These are phyloP conservation scores for Drosophila ohnishii DNA, from an alignment of 1,140 invertebrate genomes.

Conservation along the genomic window DNA sequence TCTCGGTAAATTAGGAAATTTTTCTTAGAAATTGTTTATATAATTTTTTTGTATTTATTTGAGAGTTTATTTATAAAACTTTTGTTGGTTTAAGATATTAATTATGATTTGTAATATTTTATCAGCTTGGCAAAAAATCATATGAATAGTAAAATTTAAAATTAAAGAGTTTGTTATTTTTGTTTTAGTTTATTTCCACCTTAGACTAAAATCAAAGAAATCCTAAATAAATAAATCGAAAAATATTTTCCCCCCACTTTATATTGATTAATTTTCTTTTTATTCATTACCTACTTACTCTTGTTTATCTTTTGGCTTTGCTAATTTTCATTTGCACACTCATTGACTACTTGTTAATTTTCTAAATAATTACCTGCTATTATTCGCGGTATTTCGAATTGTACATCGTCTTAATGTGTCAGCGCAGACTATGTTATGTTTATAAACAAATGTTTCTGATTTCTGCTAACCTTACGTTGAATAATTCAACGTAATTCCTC, in stretches of 20 bases:
- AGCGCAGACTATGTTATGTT: slow-evolving; percentile 18
- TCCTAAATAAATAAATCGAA: too few relatives aligned
- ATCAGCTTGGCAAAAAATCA: neutral
- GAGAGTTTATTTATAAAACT: too few relatives aligned
- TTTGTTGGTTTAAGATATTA: neutral
- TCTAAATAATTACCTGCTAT: slow-evolving; percentile 16
- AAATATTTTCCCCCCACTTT: neutral
- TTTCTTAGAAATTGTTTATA: neutral
- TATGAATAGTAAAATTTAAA: neutral
- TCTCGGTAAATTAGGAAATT: neutral
- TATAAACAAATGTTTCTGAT: slow-evolving; percentile 13
- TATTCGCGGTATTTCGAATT: slow-evolving; percentile 3
- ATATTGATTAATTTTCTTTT: neutral
- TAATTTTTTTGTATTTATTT: neutral
- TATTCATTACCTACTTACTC: neutral
- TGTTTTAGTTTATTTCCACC: neutral
- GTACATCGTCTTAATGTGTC: slow-evolving; percentile 15
- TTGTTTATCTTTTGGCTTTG: neutral
- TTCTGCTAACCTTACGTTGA: slow-evolving; percentile 9
- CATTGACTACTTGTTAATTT: slow-evolving; percentile 20
- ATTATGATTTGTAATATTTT: neutral
- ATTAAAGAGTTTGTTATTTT: neutral
- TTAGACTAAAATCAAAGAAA: too few relatives aligned
- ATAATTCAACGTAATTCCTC: slow-evolving; percentile 3
- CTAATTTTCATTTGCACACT: slow-evolving; percentile 6